Evolutionary conservation across 1,140 invertebrate genomes (phyloP), one percentile per base, ranked within the genome.

Genomic region (Heterodera carotae): DNA sequence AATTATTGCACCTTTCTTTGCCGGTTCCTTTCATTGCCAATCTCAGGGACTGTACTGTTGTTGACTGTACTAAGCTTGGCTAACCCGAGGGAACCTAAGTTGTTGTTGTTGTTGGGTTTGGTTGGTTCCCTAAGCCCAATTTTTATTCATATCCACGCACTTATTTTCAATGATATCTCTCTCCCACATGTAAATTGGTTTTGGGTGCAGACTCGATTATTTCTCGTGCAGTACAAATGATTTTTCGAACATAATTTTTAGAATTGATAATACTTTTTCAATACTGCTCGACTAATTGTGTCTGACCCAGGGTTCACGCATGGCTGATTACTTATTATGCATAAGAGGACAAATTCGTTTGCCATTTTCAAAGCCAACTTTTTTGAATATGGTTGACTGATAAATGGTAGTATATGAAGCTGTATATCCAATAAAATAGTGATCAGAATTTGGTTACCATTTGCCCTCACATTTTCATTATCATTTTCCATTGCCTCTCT

Each of bases 31-130:
- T 74, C 22, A 31, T 73, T 56, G 29, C 64, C 25, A 56, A 62
- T 22, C 71, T 74, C 71, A 74, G 71, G 71, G 71, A 74, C 64
- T 64, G 71, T 74, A 74, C 59, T 53, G 39, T 71, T 71, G 71
- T 74, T 74, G 56, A 31, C n/a, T 34, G 62, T 29, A 66, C 27
- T 31, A 66, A 31, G 62, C 27, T 53, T 53, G 48, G 48, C 48
- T 53, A 53, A 53, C 48, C 18, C 18, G 48, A 53, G 48, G 48
- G 18, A 53, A 18, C 48, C 18, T 18, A 6, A 8, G 18, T 18
- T 53, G 48, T 53, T 53, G 48, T n/a, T n/a, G n/a, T n/a, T n/a
- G 22, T 43, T 62, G 60, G 18, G 60, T 62, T 62, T 62, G 60
- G 60, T 62, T 62, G 60, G 12, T 43, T 43, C 39, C 39, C 12